Percentiles rank a stretch among this genome's conserved stretches.
These are phyloP conservation scores for Bovichtus diacanthus DNA, from an alignment of 2,797 vertebrate genomes.

Conservation along the genomic window DNA sequence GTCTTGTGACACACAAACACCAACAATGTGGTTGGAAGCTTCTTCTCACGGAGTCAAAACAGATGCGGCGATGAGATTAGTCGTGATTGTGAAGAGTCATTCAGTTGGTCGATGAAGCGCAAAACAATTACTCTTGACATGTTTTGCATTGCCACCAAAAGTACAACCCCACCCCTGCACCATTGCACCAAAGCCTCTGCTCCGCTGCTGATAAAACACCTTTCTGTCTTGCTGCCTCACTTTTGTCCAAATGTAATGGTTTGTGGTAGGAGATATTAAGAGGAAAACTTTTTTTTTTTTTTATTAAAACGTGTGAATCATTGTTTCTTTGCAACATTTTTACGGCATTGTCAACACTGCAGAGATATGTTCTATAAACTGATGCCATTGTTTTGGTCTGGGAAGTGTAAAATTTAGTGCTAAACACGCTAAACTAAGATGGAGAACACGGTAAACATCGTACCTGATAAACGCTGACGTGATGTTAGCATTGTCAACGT, in stretches of 20 bases:
- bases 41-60: not conserved
- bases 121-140: slow-evolving; percentile 59
- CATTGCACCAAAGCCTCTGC: not conserved
- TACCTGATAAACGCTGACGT: not conserved
- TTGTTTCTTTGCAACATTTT: not conserved
- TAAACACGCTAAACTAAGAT: not conserved
- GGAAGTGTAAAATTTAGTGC: slow-evolving; percentile 6
- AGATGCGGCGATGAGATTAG: slow-evolving; percentile 26
- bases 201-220: not conserved
- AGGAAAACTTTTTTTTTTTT: not conserved
- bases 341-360: not conserved
- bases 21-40: slow-evolving; percentile 12
- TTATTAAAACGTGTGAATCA: not conserved
- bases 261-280: not conserved
- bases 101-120: slow-evolving; percentile 49
- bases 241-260: not conserved
- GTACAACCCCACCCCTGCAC: not conserved
- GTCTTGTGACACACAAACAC: not conserved
- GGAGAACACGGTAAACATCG: not conserved
- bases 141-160: slow-evolving; percentile 19
- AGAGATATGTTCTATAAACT: not conserved
- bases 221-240: not conserved
- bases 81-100: slow-evolving; percentile 18
- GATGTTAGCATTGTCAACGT: not conserved
- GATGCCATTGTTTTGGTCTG: not conserved